phyloP scores from a whole-genome alignment of 2,888 invertebrate genomes.

The Caenorhabditis sp. region DNA sequence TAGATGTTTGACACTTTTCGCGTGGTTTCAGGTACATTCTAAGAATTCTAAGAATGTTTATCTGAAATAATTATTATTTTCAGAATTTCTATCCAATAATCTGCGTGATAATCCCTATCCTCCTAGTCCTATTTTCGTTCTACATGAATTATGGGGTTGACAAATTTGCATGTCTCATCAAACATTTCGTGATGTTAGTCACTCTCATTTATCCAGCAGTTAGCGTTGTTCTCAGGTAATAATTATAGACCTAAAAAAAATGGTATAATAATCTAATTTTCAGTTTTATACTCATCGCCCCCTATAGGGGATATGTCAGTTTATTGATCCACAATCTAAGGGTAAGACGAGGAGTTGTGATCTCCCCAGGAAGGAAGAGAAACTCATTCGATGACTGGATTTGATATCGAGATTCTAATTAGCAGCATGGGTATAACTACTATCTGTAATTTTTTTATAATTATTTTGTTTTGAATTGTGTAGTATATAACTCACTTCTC shows the following conservation, averaged over 20 bases:
- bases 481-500: no score
- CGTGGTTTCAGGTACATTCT: slow-evolving; percentile 17
- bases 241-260: not conserved
- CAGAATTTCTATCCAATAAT: slow-evolving; percentile 21
- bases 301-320: slow-evolving; percentile 16
- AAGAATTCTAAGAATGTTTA: not conserved
- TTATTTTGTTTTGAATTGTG: no score
- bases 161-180: slow-evolving; percentile 21
- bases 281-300: slow-evolving; percentile 26
- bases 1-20: slow-evolving; percentile 19
- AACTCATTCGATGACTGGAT: not conserved
- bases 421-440: no score
- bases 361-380: not conserved
- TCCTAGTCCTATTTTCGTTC: slow-evolving; percentile 14
- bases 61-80: not conserved
- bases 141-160: slow-evolving; percentile 12
- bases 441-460: no score
- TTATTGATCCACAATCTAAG: not conserved
- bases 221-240: slow-evolving; percentile 10
- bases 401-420: no score
- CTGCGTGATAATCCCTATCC: slow-evolving; percentile 10
- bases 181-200: slow-evolving; percentile 24
- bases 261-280: not conserved
- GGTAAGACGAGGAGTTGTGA: no score
- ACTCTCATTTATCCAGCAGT: slow-evolving; percentile 15